phyloP scores from a whole-genome alignment of 2,888 invertebrate species.

The Lasiommata megera region DNA sequence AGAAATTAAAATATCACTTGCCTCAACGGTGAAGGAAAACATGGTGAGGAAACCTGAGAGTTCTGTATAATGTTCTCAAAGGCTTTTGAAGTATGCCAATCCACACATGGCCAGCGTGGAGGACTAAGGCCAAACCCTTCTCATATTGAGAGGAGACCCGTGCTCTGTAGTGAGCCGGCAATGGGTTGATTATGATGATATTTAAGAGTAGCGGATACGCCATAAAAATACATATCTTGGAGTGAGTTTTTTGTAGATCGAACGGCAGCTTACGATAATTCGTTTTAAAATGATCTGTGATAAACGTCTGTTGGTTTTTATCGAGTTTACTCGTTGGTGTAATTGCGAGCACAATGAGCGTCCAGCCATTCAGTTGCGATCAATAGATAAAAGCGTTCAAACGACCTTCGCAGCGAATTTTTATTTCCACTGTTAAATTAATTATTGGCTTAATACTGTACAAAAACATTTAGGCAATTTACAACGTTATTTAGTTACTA shows the following conservation, averaged over 20 bases:
- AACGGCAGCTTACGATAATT: slow-evolving; percentile 52
- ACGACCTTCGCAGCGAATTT: slow-evolving; percentile 25
- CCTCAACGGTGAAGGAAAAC: too few species aligned
- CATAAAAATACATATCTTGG: slow-evolving; percentile 29
- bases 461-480: neutral
- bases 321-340: slow-evolving; percentile 34
- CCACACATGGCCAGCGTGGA: too few species aligned
- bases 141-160: too few species aligned
- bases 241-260: slow-evolving; percentile 32
- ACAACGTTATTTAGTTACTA: neutral
- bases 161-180: slow-evolving; percentile 29
- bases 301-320: slow-evolving; percentile 50
- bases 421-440: slow-evolving; percentile 26
- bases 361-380: slow-evolving; percentile 21
- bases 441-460: slow-evolving; percentile 14
- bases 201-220: slow-evolving; percentile 19
- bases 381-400: slow-evolving; percentile 23
- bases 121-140: too few species aligned
- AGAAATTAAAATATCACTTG: too few species aligned
- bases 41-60: too few species aligned
- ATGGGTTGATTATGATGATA: slow-evolving; percentile 35
- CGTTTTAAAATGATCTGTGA: slow-evolving; percentile 55
- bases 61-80: too few species aligned
- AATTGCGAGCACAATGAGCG: slow-evolving; percentile 36
- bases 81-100: too few species aligned